These are phyloP conservation scores for Enteromius afrohamiltoni DNA, from an alignment of 2,797 vertebrate genomes.

Conservation along the genomic window DNA sequence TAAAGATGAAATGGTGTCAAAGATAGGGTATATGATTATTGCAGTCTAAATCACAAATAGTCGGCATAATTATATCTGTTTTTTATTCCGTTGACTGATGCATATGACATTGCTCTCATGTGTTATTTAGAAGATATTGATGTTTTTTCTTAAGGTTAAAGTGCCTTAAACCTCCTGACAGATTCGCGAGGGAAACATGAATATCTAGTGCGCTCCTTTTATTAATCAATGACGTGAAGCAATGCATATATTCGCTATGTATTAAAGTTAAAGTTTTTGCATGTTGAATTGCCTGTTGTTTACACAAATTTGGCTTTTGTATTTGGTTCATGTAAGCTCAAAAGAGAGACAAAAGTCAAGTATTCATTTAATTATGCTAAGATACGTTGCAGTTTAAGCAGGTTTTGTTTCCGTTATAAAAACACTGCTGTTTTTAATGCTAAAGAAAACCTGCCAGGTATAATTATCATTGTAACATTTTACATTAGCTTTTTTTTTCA, in stretches of 20 bases:
- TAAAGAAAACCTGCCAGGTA: background rate
- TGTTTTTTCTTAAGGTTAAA: background rate
- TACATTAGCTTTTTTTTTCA: background rate
- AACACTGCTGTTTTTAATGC: background rate
- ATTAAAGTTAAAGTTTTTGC: background rate
- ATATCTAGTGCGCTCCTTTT: background rate
- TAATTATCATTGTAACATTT: background rate
- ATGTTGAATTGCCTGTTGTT: background rate
- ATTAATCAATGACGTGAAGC: background rate
- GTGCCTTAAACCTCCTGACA: background rate
- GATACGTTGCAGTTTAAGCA: background rate
- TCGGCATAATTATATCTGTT: background rate
- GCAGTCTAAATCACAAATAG: background rate
- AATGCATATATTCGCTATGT: background rate
- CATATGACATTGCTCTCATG: background rate
- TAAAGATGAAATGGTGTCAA: background rate
- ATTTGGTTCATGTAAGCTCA: background rate
- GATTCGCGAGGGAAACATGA: too few species aligned
- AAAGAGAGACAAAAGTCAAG: background rate
- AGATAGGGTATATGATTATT: background rate
- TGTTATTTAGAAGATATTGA: background rate
- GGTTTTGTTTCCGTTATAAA: background rate
- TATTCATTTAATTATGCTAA: background rate
- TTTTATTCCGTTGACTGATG: background rate
- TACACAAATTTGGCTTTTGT: background rate